phyloP scores from a whole-genome alignment of 2,797 vertebrate genomes.

The Propithecus deckenii region DNA sequence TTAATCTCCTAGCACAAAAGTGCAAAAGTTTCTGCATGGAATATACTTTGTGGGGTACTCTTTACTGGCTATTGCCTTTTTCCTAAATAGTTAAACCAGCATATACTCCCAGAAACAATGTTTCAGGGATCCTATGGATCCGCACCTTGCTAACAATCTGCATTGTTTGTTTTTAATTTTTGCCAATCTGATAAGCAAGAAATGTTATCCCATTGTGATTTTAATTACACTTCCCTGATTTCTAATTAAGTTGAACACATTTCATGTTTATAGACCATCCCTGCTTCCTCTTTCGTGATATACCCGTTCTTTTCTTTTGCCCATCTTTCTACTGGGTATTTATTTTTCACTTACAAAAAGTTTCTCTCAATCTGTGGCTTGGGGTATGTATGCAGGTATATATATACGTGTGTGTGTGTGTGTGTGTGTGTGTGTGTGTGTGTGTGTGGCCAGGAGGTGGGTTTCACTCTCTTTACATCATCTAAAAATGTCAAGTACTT shows the following conservation, averaged over 20 bases:
- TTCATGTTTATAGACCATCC: not conserved
- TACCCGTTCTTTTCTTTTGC: not conserved
- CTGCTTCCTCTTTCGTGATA: not conserved
- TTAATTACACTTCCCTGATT: not conserved
- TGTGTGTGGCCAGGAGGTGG: rapidly evolving
- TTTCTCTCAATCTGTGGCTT: not conserved
- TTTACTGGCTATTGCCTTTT: not conserved
- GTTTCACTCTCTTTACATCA: not conserved
- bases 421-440: no score
- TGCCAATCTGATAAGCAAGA: not conserved
- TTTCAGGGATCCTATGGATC: not conserved
- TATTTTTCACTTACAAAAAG: not conserved
- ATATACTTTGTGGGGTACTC: no score
- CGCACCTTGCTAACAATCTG: not conserved
- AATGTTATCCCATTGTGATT: not conserved
- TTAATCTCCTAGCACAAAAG: not conserved
- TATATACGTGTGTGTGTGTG: no score
- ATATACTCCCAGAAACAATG: not conserved
- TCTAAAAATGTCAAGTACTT: not conserved
- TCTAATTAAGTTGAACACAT: not conserved
- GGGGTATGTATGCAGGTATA: no score
- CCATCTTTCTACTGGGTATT: not conserved
- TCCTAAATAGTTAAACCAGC: not conserved
- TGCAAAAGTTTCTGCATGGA: not conserved
- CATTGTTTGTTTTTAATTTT: not conserved